Evolutionary conservation across 2,113 vertebrate species (phyloP).

Genomic region (Strigops habroptila): DNA sequence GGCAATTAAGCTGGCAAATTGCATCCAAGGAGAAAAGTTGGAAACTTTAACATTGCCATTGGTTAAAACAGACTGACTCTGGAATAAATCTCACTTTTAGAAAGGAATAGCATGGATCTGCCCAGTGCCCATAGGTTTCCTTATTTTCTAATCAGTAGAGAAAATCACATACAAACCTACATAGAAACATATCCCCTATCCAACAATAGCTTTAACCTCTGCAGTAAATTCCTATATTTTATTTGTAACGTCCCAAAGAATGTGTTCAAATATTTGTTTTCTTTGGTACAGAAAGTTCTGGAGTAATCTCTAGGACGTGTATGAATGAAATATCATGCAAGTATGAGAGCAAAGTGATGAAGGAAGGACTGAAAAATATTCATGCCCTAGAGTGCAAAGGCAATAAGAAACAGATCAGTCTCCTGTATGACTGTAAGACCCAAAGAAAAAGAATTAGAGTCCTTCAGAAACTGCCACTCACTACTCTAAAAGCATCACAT

Average conservation of each 20-base stretch:
- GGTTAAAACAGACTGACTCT: not conserved
- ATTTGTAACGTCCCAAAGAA: not conserved
- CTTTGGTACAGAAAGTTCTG: not conserved
- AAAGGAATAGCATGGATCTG: not conserved
- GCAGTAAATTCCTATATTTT: not conserved
- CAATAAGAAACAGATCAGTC: not conserved
- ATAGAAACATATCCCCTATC: rapidly evolving
- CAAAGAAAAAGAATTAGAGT: not conserved
- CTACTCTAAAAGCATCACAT: not conserved
- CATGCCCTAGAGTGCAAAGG: not conserved
- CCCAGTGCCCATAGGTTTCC: not conserved
- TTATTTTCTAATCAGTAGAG: not conserved
- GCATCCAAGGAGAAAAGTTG: not conserved
- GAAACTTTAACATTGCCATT: not conserved
- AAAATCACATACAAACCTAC: not conserved
- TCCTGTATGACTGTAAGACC: not conserved
- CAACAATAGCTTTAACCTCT: not conserved
- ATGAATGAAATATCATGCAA: not conserved
- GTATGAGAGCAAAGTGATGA: not conserved
- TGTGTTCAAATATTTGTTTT: not conserved
- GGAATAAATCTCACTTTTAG: not conserved
- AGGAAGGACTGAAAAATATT: not conserved
- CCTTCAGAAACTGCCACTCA: not conserved
- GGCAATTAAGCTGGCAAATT: not conserved
- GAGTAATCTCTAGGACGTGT: not conserved